A percentile compares a stretch with the other conserved stretches of the same genome.
These are phyloP conservation scores for Holotrichia oblita DNA, from an alignment of 1,140 invertebrate species.

Conservation along the genomic window DNA sequence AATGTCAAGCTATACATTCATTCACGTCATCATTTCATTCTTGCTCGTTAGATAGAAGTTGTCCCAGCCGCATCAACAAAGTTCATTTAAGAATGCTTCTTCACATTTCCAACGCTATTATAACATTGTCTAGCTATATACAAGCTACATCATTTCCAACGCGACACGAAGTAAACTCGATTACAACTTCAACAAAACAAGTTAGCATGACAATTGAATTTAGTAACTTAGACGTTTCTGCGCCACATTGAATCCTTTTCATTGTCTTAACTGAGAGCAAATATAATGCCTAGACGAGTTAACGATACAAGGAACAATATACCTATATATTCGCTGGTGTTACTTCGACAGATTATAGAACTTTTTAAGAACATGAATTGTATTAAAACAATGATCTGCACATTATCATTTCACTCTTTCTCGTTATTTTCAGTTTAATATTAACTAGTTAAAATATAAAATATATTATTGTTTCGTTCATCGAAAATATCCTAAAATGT, in stretches of 20 bases:
- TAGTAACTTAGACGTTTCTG: neutral
- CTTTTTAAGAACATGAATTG: constrained; percentile 17
- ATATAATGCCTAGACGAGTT: neutral
- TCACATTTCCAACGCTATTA: no score
- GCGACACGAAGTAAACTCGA: neutral
- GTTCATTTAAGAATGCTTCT: no score
- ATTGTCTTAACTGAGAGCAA: neutral
- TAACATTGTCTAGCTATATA: neutral
- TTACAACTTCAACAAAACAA: neutral
- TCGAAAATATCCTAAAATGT: constrained; percentile 2
- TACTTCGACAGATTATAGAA: neutral
- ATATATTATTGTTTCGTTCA: constrained; percentile 19
- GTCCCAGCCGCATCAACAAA: no score
- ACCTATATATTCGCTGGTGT: neutral
- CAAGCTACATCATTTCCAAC: neutral
- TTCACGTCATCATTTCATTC: no score
- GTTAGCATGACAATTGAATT: constrained; percentile 5
- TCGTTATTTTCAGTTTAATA: constrained; percentile 10
- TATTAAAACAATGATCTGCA: constrained; percentile 9
- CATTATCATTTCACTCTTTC: neutral
- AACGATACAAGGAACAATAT: neutral
- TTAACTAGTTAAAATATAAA: constrained; percentile 3
- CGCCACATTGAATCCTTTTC: neutral
- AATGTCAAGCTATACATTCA: no score
- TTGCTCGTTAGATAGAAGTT: no score